Conservation (phyloP, 2,888 invertebrate species). For the Norana najaformis region DNA sequence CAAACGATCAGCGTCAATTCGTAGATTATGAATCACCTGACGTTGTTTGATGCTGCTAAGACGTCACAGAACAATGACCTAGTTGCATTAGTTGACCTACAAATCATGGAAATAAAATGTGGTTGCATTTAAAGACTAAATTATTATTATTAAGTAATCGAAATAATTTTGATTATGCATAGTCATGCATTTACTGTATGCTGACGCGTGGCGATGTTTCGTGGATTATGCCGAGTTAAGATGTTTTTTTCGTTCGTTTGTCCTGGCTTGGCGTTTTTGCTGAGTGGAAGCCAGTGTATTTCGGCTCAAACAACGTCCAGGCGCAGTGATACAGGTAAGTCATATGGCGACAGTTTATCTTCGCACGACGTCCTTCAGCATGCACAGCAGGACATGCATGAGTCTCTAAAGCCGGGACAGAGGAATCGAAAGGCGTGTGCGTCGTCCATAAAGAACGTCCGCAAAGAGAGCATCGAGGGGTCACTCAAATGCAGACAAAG, state of each 20-base stretch:
- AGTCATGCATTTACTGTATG: not conserved
- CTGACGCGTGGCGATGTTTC: not conserved
- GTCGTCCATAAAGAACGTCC: too few species aligned
- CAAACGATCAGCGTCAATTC: not conserved
- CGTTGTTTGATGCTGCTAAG: not conserved
- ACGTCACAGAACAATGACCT: not conserved
- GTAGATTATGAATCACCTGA: too few species aligned
- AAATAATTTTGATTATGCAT: not conserved
- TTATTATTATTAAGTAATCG: not conserved
- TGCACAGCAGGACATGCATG: too few species aligned
- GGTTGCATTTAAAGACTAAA: not conserved
- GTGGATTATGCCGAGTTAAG: not conserved
- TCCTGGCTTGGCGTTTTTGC: not conserved
- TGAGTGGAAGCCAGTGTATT: constrained; percentile 13
- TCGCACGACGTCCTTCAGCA: too few species aligned
- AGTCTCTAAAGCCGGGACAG: too few species aligned
- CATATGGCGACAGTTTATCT: not conserved
- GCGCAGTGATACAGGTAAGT: not conserved
- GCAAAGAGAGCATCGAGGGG: too few species aligned
- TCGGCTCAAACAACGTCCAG: not conserved
- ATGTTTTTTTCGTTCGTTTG: not conserved
- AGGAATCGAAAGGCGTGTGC: too few species aligned
- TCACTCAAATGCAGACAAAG: too few species aligned
- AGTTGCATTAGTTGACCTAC: constrained; percentile 2
- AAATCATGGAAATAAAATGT: not conserved